Evolutionary conservation across 2,113 vertebrate species (phyloP), one percentile per base, ranked within the genome.

Genomic region (Dipodomys stephensi): DNA sequence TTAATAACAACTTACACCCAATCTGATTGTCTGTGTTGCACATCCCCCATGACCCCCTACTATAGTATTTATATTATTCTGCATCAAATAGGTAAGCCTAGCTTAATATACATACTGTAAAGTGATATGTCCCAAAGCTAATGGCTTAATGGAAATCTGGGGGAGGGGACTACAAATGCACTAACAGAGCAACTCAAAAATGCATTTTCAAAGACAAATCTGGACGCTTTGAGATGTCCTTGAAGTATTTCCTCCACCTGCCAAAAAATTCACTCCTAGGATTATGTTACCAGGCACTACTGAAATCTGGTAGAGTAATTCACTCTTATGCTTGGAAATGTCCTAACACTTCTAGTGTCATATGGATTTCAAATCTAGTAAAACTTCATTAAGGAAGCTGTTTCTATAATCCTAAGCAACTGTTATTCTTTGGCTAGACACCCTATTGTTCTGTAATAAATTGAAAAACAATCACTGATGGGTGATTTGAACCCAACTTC

Each of bases 301-400:
- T 96, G 93, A 96, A 96, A 96, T 88, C 95, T 95, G 87, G 81
- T 94, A 95, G 89, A 94, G 76, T 91, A 95, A 96, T 96, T 97
- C 87, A 94, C 91, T 83, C 87, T 30, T 35, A 87, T 87, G 76
- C 92, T 94, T 85, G 88, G 87, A 95, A 96, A 93, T 95, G 81
- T 77, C 82, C 72, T 87, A 95, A 92, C 81, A 90, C 65, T 95
- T 91, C 90, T 84, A 94, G 69, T 64, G 79, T 72, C 9, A 60
- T 92, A 94, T 95, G 85, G 65, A 93, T 96, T 95, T 96, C 60
- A 95, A 95, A 94, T 92, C 60, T 84, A 94, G 89, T 74, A 91
- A 91, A 95, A 92, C 65, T 90, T 95, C 68, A 92, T 96, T 96
- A 91, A 62, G 73, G 74, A 87, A 92, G 67, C 62, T 87, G 44